Evolutionary conservation across 2,113 vertebrate genomes (phyloP).

Genomic region (Tinamus guttatus): DNA sequence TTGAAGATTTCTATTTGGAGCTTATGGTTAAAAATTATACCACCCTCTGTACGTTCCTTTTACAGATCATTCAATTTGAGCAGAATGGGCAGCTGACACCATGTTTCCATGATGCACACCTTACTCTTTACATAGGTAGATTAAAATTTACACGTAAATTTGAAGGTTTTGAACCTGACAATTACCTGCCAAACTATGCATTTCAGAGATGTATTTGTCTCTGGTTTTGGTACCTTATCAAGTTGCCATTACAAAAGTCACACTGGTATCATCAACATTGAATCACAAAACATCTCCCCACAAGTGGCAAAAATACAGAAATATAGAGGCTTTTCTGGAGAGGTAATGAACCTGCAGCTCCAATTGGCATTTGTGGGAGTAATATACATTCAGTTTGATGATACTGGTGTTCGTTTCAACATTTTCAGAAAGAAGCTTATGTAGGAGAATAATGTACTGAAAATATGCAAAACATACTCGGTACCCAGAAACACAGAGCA

Average conservation of each 20-base stretch:
- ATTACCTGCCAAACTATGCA: background rate
- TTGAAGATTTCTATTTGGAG: background rate
- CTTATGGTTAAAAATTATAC: background rate
- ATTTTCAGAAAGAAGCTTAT: background rate
- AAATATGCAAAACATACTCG: background rate
- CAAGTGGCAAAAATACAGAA: background rate
- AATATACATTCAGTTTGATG: fast-evolving
- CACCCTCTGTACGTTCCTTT: background rate
- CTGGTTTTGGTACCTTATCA: background rate
- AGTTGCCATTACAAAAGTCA: background rate
- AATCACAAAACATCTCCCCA: background rate
- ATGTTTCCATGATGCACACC: background rate
- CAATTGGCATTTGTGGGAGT: background rate
- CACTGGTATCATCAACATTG: background rate
- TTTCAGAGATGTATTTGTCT: background rate
- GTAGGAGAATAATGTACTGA: background rate
- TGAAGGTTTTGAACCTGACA: background rate
- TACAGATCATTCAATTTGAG: background rate
- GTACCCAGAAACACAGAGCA: background rate
- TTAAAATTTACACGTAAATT: background rate
- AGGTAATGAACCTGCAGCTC: background rate
- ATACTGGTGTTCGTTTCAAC: background rate
- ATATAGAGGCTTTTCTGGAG: background rate
- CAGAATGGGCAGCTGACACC: background rate
- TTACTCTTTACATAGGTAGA: background rate